phyloP scores from a whole-genome alignment of 2,797 vertebrate genomes.

The Rhinatrema bivittatum region DNA sequence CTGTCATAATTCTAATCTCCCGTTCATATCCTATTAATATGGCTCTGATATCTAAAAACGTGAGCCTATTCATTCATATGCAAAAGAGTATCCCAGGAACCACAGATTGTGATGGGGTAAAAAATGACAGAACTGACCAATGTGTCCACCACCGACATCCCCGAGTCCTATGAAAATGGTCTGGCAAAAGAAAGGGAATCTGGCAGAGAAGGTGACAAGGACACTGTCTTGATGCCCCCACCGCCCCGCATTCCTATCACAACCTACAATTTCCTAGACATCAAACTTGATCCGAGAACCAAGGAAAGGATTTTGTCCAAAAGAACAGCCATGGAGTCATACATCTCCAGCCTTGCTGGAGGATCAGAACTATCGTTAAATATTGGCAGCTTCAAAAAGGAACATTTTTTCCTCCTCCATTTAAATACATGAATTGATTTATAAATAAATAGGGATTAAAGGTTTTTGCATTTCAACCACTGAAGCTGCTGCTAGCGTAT shows the following conservation, averaged over 20 bases:
- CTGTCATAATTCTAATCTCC: too few species aligned
- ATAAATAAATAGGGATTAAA: conserved; percentile 36
- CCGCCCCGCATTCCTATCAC: too few species aligned
- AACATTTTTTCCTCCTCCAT: conserved; percentile 38
- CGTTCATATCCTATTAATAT: too few species aligned
- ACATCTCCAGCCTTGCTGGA: conserved; percentile 15
- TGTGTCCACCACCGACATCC: conserved; percentile 27
- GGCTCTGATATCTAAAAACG: too few species aligned
- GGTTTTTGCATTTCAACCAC: conserved; percentile 10
- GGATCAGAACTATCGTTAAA: conserved; percentile 33
- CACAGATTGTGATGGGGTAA: background rate
- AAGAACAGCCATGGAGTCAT: too few species aligned
- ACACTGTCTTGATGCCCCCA: too few species aligned
- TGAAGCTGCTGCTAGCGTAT: conserved; percentile 2
- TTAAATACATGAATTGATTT: conserved; percentile 32
- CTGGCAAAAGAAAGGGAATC: conserved; percentile 28
- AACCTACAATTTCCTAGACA: conserved; percentile 26
- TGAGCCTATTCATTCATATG: too few species aligned
- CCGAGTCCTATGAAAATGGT: conserved; percentile 21
- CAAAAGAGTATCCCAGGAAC: too few species aligned
- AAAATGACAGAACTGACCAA: conserved; percentile 18
- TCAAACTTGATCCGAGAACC: conserved; percentile 17
- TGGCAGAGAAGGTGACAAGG: too few species aligned
- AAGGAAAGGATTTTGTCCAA: conserved; percentile 10
- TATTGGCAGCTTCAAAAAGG: conserved; percentile 40